Base-by-base conservation (phyloP, 1,140 invertebrate genomes). In the Calliphora vicina region DNA sequence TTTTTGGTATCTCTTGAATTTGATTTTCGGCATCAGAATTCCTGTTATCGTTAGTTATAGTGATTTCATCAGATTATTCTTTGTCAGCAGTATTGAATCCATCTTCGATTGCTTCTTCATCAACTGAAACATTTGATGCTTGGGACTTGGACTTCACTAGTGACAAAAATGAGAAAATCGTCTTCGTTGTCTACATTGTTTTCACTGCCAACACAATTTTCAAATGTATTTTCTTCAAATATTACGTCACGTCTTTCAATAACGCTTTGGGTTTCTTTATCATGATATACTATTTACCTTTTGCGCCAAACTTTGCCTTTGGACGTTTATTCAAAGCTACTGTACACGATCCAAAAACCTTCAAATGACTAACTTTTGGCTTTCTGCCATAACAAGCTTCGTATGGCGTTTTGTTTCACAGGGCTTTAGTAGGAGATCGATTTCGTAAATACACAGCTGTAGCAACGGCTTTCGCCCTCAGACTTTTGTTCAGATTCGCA, bases 391-490 rank as follows among this genome's bases (percentile, higher is more conserved):
- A 84, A 87, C 88, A 91, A 35, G 84, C 29, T 83, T 91, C 87
- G 67, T 85, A 86, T 12, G 91, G 89, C 2, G 85, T 88, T 82
- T 81, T 85, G 27, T 86, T 86, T 0, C 74, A 84, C 71, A 84
- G 50, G 76, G 12, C 27, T 81, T 86, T 86, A 13, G 87, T 84
- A 12, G 90, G n/a, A 17, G 87, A 72, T 61, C 29, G 29, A 35
- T 86, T 84, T 25, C 67, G 42, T 27, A 84, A 43, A 82, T 92
- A 92, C 9, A 87, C 86, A 4, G 91, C 90, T 13, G 89, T 91
- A 13, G 29, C 29, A 50, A 73, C 25, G 10, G 71, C 71, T 73
- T 73, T 25, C 5, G 23, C 25, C 71, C 71, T 27, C 25, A 73
- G 25, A 73, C 26, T 26, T 25, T 73, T 26, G 13, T 9, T 9